Evolutionary conservation across 1,140 invertebrate genomes (phyloP), one percentile per base, ranked within the genome.

Genomic region (Elymnias hypermnestra): DNA sequence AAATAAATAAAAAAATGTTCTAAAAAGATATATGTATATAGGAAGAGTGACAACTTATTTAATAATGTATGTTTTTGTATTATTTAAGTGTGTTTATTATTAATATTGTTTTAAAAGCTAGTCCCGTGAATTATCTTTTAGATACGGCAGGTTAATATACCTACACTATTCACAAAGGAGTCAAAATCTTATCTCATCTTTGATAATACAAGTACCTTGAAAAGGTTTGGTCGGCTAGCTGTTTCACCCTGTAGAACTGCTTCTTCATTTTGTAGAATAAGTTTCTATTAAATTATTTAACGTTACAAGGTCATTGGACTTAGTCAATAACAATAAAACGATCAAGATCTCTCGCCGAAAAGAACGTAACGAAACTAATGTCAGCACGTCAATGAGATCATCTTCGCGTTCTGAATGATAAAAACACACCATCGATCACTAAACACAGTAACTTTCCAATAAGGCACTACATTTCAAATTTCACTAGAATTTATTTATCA

Each of bases 171-270:
- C 39, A 59, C 45, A 63, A 60, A 67, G 46, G 33, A 54, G 41
- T 28, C 40, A 49, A 36, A 72, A 72, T 77, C 72, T 84, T 84
- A 84, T 84, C 77, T 63, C 57, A 68, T 69, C 60, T 55, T 49
- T 64, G 67, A 78, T 75, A 77, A 70, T 42, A 59, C 37, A 48
- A 50, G 45, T 91, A 95, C 94, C 93, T 94, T 72, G 93, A 92
- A 87, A 96, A 94, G 47, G 93, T 94, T 87, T 95, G 94, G 88
- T 95, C 94, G 55, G 94, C 94, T 38, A 95, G 89, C 82, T 96
- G 94, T 84, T 95, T 95, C 29, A 95, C 94, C 59, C 93, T 90
- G 79, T 94, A 92, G 83, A 96, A 95, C 84, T 95, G 94, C 86
- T 95, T 95, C 89, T 94, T 94, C 93, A 94, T 94, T 70, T 72